phyloP scores from a whole-genome alignment of 2,797 vertebrate genomes.

The Amniataba percoides region DNA sequence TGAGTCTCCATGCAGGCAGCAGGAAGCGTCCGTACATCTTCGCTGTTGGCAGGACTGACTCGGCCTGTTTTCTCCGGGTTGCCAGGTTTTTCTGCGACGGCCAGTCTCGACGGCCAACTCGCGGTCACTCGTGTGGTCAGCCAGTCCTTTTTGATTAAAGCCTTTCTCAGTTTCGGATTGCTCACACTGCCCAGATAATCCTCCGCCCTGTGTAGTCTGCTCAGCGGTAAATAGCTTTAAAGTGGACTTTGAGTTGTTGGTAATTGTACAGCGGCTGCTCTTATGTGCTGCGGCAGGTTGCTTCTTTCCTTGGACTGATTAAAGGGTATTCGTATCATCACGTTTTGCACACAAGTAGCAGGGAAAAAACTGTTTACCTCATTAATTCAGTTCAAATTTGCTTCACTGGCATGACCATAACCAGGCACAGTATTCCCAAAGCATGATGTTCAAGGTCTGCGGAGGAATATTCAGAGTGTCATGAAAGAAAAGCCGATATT shows the following conservation, averaged over 20 bases:
- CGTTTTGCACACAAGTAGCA: neutral
- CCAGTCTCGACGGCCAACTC: constrained; percentile 40
- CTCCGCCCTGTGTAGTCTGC: neutral
- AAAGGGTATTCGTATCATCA: neutral
- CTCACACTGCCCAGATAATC: constrained; percentile 31
- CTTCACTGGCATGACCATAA: neutral
- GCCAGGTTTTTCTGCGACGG: constrained; percentile 49
- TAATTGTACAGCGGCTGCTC: neutral
- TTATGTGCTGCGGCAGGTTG: no score
- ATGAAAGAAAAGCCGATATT: neutral
- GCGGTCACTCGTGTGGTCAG: constrained; percentile 35
- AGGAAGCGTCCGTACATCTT: constrained; percentile 18
- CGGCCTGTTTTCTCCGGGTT: constrained; percentile 48
- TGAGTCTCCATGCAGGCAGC: constrained; percentile 20
- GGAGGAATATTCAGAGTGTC: neutral
- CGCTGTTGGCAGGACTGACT: constrained; percentile 36
- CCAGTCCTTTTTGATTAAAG: constrained; percentile 32
- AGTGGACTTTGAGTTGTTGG: constrained; percentile 4
- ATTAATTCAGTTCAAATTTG: neutral
- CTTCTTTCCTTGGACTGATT: neutral
- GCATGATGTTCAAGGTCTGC: neutral
- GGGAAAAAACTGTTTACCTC: neutral
- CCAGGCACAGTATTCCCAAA: neutral
- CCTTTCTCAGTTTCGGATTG: constrained; percentile 21
- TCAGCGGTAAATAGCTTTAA: neutral